Base-by-base conservation (phyloP, 1,140 invertebrate genomes). In the Phthorimaea operculella region DNA sequence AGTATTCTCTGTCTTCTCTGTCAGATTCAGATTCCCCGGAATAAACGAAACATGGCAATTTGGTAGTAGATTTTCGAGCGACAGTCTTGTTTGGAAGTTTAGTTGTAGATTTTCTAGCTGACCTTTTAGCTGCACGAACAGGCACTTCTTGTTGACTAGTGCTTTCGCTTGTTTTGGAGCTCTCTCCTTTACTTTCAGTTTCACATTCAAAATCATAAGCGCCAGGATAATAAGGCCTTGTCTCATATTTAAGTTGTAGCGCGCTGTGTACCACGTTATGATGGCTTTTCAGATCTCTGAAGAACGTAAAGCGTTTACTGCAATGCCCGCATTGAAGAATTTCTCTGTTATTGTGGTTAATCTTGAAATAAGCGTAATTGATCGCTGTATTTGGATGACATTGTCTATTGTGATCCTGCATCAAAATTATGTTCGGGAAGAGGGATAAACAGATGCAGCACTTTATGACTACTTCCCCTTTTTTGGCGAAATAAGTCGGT, bases 11-110 rank as follows among this genome's bases (percentile, higher is more conserved):
- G 1, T 53, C 21, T 14, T 64, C 55, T n/a, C 12, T n/a, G 14
- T 44, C 44, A 11, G 36, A 21, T 14, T 50, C 48, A 17, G 14
- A 15, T 9, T 15, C 14, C 8, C 34, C 45, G 9, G 45, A 17
- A 18, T 49, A 15, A 8, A 50, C 47, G 21, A 44, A 33, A 14
- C 60, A 62, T 5, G 80, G 73, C 34, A 81, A 52, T 58, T 74
- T 79, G 2, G 78, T 70, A 0, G 80, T 83, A 1, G 80, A 83
- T 51, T 83, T 83, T 39, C 52, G 72, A 1, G 79, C 80, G 1
- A 76, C 70, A 2, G 58, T 15, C 7, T 60, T 59, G 8, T 17
- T 7, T 3, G 75, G 72, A 9, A 74, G 54, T 55, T 78, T 81
- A 0, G 76, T 68, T 0, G 80, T 83, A 0, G 80, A 80, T 49